A percentile compares a stretch with the other conserved stretches of the same genome.
Evolutionary conservation across 1,140 invertebrate species (phyloP).

Genomic region (Ostrea denselamellosa): DNA sequence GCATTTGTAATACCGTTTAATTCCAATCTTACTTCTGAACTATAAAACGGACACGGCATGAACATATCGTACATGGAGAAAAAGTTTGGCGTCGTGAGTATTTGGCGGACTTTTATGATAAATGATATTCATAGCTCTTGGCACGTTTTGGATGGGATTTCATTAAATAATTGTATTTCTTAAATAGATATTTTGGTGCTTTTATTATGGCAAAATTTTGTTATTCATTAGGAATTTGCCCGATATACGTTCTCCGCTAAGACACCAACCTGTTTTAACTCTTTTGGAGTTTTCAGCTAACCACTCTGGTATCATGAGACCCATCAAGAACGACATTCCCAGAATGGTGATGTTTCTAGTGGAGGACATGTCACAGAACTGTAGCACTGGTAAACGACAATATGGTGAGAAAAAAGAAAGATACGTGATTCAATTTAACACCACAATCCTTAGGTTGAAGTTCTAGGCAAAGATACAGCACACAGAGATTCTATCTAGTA

Average conservation of each 20-base stretch:
- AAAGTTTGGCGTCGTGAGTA: too few species aligned
- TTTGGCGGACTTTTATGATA: too few species aligned
- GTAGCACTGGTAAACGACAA: conserved; percentile 81
- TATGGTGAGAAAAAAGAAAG: background rate
- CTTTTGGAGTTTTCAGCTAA: conserved; percentile 80
- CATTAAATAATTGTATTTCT: too few species aligned
- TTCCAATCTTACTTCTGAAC: too few species aligned
- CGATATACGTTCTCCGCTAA: background rate
- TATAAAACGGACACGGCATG: too few species aligned
- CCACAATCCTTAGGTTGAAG: too few species aligned
- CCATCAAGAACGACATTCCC: conserved; percentile 91
- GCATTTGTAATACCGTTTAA: background rate
- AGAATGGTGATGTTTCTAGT: conserved; percentile 90
- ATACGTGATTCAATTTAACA: background rate
- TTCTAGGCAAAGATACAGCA: too few species aligned
- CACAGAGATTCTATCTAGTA: too few species aligned
- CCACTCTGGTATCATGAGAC: conserved; percentile 88
- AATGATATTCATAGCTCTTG: background rate
- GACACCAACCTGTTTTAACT: conserved; percentile 83
- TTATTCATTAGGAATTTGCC: too few species aligned
- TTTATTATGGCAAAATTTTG: too few species aligned
- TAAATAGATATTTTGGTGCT: too few species aligned
- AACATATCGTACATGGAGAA: too few species aligned
- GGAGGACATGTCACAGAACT: conserved; percentile 90
- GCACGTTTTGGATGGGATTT: background rate